Percentiles rank a stretch among this genome's conserved stretches.
Evolutionary conservation across 2,888 invertebrate species (phyloP).

Genomic region (Drosophila kanekoi): DNA sequence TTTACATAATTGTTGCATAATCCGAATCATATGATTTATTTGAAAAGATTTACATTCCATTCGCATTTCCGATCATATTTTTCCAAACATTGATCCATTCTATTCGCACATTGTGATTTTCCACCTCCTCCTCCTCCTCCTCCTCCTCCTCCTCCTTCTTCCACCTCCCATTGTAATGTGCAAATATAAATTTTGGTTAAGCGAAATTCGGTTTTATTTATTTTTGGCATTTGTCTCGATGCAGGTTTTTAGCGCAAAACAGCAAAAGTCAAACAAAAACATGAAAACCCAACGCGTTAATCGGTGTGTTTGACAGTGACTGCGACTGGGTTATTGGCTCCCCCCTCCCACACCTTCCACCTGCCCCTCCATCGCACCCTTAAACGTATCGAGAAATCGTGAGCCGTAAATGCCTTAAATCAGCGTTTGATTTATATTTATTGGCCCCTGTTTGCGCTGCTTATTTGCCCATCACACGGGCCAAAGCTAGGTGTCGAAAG

Average conservation of each 20-base stretch:
- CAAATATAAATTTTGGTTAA: conserved; percentile 41
- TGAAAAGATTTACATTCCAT: neutral
- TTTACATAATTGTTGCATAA: no score
- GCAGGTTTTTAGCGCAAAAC: conserved; percentile 66
- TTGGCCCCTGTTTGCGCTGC: conserved; percentile 19
- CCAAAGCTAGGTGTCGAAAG: neutral
- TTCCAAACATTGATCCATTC: conserved; percentile 18
- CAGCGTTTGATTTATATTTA: conserved; percentile 58
- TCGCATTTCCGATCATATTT: neutral
- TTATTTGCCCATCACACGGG: conserved; percentile 14
- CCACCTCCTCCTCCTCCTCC: no score
- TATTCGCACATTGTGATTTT: conserved; percentile 25
- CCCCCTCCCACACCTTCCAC: neutral
- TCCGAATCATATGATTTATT: neutral
- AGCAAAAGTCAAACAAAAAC: conserved; percentile 65
- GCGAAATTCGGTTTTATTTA: conserved; percentile 3
- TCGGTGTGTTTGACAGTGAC: conserved; percentile 3
- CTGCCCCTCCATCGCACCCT: neutral
- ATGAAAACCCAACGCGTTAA: conserved; percentile 29
- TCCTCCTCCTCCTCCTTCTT: no score
- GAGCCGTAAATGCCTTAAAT: conserved; percentile 46
- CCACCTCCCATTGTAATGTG: conserved; percentile 26
- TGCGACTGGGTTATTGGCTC: neutral
- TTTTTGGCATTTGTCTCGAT: conserved; percentile 33
- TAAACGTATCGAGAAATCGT: conserved; percentile 7